Evolutionary conservation across 2,888 invertebrate species (phyloP).

Genomic region (Torymus aiolomorphi): DNA sequence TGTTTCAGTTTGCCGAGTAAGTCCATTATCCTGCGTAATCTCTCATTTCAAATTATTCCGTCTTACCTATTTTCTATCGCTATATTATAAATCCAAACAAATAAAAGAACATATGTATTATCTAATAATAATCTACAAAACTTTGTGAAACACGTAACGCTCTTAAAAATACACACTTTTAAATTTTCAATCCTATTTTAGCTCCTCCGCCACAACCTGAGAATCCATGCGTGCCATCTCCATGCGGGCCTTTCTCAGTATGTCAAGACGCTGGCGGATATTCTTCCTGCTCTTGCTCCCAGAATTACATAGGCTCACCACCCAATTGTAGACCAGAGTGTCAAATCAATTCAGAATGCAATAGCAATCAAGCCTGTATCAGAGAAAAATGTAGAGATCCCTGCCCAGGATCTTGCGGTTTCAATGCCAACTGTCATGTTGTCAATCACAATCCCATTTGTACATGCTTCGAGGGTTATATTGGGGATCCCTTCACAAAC

Average conservation of each 20-base stretch:
- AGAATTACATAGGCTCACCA: slow-evolving; percentile 88
- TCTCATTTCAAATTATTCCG: no score
- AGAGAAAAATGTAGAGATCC: slow-evolving; percentile 89
- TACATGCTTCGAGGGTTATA: slow-evolving; percentile 82
- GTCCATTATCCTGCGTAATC: slow-evolving; percentile 53
- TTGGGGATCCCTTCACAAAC: slow-evolving; percentile 85
- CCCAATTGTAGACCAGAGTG: slow-evolving; percentile 88
- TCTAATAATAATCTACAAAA: no score
- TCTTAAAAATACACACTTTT: neutral
- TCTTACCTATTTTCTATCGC: no score
- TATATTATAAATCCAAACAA: no score
- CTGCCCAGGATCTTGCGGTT: slow-evolving; percentile 87
- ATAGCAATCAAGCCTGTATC: slow-evolving; percentile 84
- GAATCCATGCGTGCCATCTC: slow-evolving; percentile 82
- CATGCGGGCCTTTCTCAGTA: slow-evolving; percentile 86
- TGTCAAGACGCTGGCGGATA: slow-evolving; percentile 84
- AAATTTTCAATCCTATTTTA: slow-evolving; percentile 30
- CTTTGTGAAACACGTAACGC: no score
- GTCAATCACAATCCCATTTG: slow-evolving; percentile 86
- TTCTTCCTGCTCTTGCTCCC: slow-evolving; percentile 85
- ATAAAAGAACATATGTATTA: no score
- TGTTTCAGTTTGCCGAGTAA: slow-evolving; percentile 71
- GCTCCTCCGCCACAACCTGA: slow-evolving; percentile 22
- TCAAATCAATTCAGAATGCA: slow-evolving; percentile 86
- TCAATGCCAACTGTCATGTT: slow-evolving; percentile 81